Conservation (phyloP, 1,140 invertebrate species). For the Cyclargus thomasi region DNA sequence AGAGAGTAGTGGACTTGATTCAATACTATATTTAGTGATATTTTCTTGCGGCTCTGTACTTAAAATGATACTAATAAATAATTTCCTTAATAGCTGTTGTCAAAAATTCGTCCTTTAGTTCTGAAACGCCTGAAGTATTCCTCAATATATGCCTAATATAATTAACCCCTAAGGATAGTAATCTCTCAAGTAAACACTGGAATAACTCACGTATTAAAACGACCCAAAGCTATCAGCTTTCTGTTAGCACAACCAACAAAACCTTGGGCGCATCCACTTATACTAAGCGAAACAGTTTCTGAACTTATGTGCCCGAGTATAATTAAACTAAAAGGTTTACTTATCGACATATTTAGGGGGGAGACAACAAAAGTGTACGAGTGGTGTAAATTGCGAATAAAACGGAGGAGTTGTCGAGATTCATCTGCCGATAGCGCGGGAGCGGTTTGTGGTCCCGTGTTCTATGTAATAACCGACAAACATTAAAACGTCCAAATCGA, state of each 20-base stretch:
- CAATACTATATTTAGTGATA: too few relatives aligned
- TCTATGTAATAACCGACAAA: constrained; percentile 11
- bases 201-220: constrained; percentile 1
- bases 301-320: background rate
- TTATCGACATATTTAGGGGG: constrained; percentile 5
- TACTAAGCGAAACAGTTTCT: background rate
- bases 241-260: constrained; percentile 14
- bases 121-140: too few relatives aligned
- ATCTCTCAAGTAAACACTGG: background rate
- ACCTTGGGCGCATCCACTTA: constrained; percentile 6
- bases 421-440: constrained; percentile 18
- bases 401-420: constrained; percentile 16
- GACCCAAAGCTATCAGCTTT: constrained; percentile 5
- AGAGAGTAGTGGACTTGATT: too few relatives aligned
- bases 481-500: constrained; percentile 19
- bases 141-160: too few relatives aligned
- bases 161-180: background rate
- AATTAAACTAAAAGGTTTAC: constrained; percentile 13
- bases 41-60: too few relatives aligned
- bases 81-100: too few relatives aligned
- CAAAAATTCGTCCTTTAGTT: too few relatives aligned
- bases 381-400: constrained; percentile 8
- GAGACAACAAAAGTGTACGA: constrained; percentile 4
- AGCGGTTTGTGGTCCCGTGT: constrained; percentile 16
- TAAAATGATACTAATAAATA: too few relatives aligned